Evolutionary conservation across 2,797 vertebrate species (phyloP).

Genomic region (Amazona finschi): DNA sequence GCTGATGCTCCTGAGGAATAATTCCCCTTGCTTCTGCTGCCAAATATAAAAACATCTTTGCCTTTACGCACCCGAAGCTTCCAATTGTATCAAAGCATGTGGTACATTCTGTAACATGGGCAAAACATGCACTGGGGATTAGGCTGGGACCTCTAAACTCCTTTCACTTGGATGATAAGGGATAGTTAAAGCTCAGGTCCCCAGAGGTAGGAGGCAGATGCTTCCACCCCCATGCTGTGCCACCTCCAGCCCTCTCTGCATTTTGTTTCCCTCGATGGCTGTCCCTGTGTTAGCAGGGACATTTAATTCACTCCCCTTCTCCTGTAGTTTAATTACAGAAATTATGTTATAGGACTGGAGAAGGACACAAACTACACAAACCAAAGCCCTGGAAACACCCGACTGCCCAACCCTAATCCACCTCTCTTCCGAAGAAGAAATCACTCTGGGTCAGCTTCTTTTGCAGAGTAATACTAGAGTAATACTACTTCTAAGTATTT

Average conservation of each 20-base stretch:
- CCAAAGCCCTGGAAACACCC: background rate
- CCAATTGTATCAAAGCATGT: background rate
- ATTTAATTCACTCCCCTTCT: background rate
- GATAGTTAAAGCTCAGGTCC: background rate
- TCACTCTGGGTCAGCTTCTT: background rate
- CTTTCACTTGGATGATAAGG: background rate
- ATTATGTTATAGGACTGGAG: background rate
- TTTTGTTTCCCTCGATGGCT: background rate
- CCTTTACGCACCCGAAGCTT: background rate
- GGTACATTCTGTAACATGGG: background rate
- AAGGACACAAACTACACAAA: background rate
- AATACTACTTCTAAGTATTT: background rate
- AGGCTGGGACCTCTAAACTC: background rate
- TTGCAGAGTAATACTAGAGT: background rate
- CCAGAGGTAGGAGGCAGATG: background rate
- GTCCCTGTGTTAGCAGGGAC: background rate
- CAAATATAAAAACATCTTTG: background rate
- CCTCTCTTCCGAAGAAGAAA: background rate
- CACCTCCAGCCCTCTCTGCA: background rate
- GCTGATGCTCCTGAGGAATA: background rate
- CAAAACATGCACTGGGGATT: background rate
- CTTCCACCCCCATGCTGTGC: background rate
- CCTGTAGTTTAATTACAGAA: background rate
- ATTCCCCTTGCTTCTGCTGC: constrained; percentile 2
- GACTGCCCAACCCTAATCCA: background rate